Percentiles rank a stretch among this genome's conserved stretches.
Evolutionary conservation across 2,888 invertebrate species (phyloP).

Genomic region (Papilio elwesi): DNA sequence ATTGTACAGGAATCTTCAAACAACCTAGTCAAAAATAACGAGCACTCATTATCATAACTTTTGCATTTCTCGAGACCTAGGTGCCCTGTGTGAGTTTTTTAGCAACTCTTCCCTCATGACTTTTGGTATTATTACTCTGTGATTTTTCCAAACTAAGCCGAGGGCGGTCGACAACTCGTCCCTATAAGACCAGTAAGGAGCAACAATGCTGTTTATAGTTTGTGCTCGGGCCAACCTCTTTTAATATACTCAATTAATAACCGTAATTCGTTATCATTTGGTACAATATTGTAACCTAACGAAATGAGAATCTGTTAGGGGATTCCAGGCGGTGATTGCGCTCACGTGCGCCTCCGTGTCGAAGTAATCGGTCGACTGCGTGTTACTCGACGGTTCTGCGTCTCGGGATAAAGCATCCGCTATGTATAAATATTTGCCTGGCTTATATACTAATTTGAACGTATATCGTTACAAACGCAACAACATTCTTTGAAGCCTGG

Average conservation of each 20-base stretch:
- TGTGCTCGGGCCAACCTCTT: slow-evolving; percentile 3
- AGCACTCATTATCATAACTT: too few relatives aligned
- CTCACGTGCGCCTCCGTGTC: background rate
- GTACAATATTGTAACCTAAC: background rate
- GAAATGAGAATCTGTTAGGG: slow-evolving; percentile 7
- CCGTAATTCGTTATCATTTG: background rate
- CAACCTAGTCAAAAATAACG: too few relatives aligned
- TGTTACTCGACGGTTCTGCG: background rate
- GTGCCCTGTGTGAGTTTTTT: too few relatives aligned
- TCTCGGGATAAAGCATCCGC: slow-evolving; percentile 5
- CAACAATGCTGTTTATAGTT: background rate
- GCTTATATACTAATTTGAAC: background rate
- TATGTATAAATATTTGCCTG: background rate
- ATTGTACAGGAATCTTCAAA: too few relatives aligned
- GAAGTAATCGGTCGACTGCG: background rate
- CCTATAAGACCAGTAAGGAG: background rate
- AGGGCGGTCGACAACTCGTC: background rate
- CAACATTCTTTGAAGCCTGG: slow-evolving; percentile 1
- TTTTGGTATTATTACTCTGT: background rate
- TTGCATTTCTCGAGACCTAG: too few relatives aligned
- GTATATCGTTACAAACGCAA: background rate
- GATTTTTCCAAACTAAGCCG: background rate
- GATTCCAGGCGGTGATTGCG: background rate
- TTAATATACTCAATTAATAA: background rate
- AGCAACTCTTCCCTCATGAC: too few relatives aligned